Conservation (phyloP, 1,140 invertebrate genomes). For the Galendromus occidentalis region DNA sequence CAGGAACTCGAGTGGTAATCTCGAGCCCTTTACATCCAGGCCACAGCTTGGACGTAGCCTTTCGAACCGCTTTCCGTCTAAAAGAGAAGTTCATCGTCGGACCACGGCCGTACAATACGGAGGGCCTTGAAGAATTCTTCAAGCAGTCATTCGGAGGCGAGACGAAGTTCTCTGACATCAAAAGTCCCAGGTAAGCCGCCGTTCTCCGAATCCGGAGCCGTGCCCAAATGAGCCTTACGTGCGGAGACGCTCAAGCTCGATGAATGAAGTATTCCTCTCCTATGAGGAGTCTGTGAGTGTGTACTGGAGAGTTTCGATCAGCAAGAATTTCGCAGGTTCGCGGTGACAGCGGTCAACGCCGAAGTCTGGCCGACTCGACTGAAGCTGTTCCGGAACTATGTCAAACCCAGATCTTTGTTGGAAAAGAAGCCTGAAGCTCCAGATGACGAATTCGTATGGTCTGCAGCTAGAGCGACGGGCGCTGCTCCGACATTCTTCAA, state of each 20-base stretch:
- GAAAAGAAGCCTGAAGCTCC: not conserved
- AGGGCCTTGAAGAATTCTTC: not conserved
- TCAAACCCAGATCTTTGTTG: not conserved
- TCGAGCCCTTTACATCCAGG: not conserved
- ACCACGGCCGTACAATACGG: not conserved
- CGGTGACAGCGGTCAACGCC: not conserved
- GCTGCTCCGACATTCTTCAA: constrained; percentile 9
- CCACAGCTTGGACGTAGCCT: not conserved
- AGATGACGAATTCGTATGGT: not conserved
- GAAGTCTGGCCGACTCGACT: not conserved
- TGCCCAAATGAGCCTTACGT: too few relatives aligned
- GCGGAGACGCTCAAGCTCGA: too few relatives aligned
- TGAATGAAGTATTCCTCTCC: too few relatives aligned
- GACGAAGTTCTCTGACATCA: constrained; percentile 1
- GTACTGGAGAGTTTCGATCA: too few relatives aligned
- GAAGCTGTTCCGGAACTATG: constrained; percentile 9
- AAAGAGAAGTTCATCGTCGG: constrained; percentile 5
- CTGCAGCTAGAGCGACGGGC: not conserved
- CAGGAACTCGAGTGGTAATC: too few relatives aligned
- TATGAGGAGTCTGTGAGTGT: too few relatives aligned
- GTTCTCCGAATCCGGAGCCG: too few relatives aligned
- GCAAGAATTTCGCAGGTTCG: not conserved
- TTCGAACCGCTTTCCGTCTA: not conserved
- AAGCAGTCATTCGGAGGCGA: not conserved
- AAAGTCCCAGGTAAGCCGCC: not conserved